Conservation (phyloP, 2,797 vertebrate genomes). For the Pristis pectinata region DNA sequence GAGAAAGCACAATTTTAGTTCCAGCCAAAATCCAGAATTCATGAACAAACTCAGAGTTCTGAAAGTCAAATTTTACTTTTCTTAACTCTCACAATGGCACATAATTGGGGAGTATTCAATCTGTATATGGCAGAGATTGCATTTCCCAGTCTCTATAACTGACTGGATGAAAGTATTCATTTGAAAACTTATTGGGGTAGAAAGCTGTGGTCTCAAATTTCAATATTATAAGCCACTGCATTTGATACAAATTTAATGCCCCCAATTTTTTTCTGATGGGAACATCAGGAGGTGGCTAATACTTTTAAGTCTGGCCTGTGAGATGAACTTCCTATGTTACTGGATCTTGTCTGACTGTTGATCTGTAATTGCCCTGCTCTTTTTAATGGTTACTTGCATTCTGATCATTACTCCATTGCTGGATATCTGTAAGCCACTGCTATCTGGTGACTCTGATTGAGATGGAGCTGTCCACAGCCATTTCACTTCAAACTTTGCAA, state of each 20-base stretch:
- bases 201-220: neutral
- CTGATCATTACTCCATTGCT: neutral
- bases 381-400: neutral
- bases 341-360: neutral
- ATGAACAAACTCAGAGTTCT: neutral
- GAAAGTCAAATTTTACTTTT: neutral
- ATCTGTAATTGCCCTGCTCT: neutral
- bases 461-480: neutral
- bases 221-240: neutral
- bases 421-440: neutral
- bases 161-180: neutral
- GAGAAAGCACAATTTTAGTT: neutral
- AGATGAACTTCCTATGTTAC: too few relatives aligned
- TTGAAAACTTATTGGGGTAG: neutral
- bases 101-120: neutral
- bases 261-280: neutral
- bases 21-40: neutral
- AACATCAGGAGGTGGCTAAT: neutral
- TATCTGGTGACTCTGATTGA: neutral
- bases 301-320: neutral
- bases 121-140: neutral
- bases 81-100: neutral
- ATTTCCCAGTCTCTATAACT: neutral
- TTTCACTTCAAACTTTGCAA: conserved; percentile 42
- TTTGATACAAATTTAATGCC: neutral